Base-by-base conservation (phyloP, 1,140 invertebrate species). In the Papilio polyxenes region DNA sequence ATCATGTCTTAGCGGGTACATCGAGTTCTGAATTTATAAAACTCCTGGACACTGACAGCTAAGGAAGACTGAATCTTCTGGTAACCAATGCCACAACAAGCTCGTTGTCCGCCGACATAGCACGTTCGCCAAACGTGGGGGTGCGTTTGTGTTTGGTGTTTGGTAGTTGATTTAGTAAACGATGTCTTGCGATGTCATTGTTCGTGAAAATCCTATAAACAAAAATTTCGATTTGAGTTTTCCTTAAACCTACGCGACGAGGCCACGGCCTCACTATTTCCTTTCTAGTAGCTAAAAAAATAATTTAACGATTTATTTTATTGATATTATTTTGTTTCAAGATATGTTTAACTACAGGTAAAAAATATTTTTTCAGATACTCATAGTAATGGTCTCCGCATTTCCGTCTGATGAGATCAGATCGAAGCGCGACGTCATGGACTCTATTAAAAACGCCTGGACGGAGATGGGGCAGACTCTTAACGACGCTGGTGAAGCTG, bases 391-490 rank as follows among this genome's bases (percentile, higher is more conserved):
- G 2, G 86, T 86, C 11, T 80, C 86, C 62, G 87, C 88, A 5
- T 82, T 84, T 7, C 88, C 89, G 0, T 75, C 85, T 7, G 87
- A 86, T 31, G 37, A 9, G 10, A 15, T 15, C 40, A 84, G 91
- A 3, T 78, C 83, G 20, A 92, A 89, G 80, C 87, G 93, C 23
- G 91, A 94, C 75, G 91, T 94, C 1, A 89, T 92, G 90, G 93
- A 94, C 10, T 87, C 90, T 2, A 92, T 94, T 89, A 94, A 92
- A 81, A 89, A 87, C 59, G 91, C 91, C 0, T 94, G 92, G 92
- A 87, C 85, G 53, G 91, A 92, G n/a, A 88, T 92, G 56, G 91
- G 92, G 48, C 89, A 87, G 75, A 92, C 90, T 0, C 82, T 93
- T 20, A 87, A 84, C 17, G 89, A 93, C 10, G 93, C 92, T 0